These are phyloP conservation scores for Amiota minor DNA, from an alignment of 2,888 invertebrate genomes.

Conservation along the genomic window DNA sequence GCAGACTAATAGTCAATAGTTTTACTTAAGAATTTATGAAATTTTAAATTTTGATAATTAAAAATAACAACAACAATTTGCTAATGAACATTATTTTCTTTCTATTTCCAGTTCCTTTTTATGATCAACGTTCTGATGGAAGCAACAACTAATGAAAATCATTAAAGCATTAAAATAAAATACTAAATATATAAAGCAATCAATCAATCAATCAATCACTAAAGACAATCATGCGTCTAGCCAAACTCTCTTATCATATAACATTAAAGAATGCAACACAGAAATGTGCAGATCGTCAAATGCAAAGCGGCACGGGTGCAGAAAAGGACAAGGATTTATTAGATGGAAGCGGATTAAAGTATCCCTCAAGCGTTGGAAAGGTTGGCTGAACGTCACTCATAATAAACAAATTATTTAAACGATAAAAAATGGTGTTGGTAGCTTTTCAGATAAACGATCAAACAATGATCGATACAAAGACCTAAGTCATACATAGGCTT, in stretches of 20 bases:
- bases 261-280: conserved; percentile 65
- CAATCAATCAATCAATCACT: too few species aligned
- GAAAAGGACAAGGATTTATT: conserved; percentile 46
- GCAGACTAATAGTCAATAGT: too few species aligned
- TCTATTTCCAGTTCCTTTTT: conserved; percentile 6
- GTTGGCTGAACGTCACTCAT: conserved; percentile 34
- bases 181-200: too few species aligned
- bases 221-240: conserved; percentile 66
- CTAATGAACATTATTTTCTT: background rate
- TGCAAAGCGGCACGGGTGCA: conserved; percentile 40
- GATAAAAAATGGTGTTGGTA: background rate
- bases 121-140: background rate
- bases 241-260: conserved; percentile 68
- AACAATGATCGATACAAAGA: background rate
- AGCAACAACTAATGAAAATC: background rate
- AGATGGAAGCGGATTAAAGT: conserved; percentile 32
- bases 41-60: too few species aligned
- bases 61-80: too few species aligned
- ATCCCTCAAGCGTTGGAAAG: conserved; percentile 43
- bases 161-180: background rate
- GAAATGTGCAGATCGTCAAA: conserved; percentile 55
- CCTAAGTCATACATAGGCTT: background rate
- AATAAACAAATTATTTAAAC: background rate
- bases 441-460: background rate
- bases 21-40: too few species aligned